Evolutionary conservation across 2,888 invertebrate genomes (phyloP).

Genomic region (Platycnemis pennipes): DNA sequence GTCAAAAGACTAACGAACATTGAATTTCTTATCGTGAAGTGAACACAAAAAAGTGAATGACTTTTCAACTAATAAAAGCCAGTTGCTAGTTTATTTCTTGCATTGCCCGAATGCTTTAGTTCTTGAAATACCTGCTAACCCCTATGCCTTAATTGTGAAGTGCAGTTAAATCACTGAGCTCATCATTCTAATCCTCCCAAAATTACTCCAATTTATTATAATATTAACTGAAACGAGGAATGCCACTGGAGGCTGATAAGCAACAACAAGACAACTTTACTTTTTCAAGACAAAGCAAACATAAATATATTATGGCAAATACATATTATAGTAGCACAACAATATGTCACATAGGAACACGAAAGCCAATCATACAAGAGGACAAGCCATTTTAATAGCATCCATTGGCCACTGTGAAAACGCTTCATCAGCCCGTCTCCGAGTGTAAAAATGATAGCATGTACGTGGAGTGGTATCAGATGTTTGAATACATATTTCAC

Average conservation of each 20-base stretch:
- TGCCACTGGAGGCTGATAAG: too few relatives aligned
- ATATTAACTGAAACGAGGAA: too few relatives aligned
- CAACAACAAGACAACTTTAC: too few relatives aligned
- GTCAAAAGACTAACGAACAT: not conserved
- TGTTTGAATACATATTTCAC: not conserved
- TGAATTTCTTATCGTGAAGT: constrained; percentile 4
- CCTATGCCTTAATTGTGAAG: too few relatives aligned
- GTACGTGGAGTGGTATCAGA: not conserved
- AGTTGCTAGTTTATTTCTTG: constrained; percentile 13
- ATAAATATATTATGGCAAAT: too few relatives aligned
- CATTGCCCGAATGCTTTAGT: not conserved
- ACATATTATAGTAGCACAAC: too few relatives aligned
- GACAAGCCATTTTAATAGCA: not conserved
- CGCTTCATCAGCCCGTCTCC: not conserved
- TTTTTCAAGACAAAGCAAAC: too few relatives aligned
- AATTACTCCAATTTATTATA: too few relatives aligned
- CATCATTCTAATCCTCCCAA: too few relatives aligned
- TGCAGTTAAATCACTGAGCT: too few relatives aligned
- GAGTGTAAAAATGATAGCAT: not conserved
- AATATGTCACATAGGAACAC: too few relatives aligned
- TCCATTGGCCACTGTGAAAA: not conserved
- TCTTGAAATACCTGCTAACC: too few relatives aligned
- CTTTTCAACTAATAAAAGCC: constrained; percentile 39
- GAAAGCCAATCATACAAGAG: not conserved
- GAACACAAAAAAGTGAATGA: constrained; percentile 25